Evolutionary conservation across 1,140 invertebrate species (phyloP).

Genomic region (Neotoxoptera formosana): DNA sequence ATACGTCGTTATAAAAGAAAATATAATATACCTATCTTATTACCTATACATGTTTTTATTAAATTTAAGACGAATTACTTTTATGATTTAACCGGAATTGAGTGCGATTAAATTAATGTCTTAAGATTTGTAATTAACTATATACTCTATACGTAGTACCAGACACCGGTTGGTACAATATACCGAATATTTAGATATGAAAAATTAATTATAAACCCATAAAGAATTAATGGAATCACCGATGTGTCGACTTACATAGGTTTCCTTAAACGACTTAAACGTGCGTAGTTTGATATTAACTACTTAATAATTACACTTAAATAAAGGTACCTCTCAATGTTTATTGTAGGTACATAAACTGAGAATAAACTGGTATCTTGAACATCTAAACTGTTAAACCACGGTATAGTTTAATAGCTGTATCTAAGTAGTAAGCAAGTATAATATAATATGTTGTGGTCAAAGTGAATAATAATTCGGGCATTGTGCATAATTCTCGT

Average conservation of each 20-base stretch:
- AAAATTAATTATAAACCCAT: neutral
- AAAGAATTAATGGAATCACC: neutral
- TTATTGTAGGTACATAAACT: neutral
- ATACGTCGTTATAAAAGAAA: neutral
- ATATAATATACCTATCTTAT: neutral
- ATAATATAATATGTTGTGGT: neutral
- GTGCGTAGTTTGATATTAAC: neutral
- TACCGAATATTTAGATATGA: neutral
- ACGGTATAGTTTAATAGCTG: neutral
- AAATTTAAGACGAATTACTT: neutral
- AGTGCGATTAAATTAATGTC: neutral
- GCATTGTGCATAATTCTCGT: neutral
- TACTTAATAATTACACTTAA: slow-evolving; percentile 5
- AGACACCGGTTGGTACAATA: neutral
- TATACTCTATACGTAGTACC: neutral
- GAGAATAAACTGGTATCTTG: neutral
- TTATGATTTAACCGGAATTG: neutral
- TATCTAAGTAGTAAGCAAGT: neutral
- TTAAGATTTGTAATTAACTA: neutral
- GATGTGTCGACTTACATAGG: neutral
- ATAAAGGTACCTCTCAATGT: neutral
- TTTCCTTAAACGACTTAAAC: neutral
- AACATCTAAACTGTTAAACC: neutral
- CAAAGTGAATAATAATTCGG: neutral
- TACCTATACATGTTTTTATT: neutral